Evolutionary conservation across 2,888 invertebrate genomes (phyloP), one percentile per base, ranked within the genome.

Genomic region (Dugesia japonica): DNA sequence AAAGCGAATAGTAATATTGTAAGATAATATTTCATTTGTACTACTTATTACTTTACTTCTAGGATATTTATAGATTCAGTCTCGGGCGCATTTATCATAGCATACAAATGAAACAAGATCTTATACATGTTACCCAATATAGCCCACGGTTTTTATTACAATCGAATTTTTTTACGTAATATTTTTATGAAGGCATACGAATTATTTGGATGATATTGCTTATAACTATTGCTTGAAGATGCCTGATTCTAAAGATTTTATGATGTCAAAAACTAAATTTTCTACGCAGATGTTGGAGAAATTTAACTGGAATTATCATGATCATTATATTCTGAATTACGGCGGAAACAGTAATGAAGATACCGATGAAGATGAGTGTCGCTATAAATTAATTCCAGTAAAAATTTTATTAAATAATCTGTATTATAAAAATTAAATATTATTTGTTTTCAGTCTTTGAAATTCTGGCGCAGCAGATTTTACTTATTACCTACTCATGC

Each of bases 281-380:
- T 90, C 90, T 0, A 92, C 93, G 0, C 94, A 95, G 85, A 92
- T 92, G 82, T 86, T 94, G 76, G 95, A 95, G 85, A 92, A 91
- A 81, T 95, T 91, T 83, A 94, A 92, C 86, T 97, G 95, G 95
- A 95, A 94, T 85, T 92, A 93, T 83, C 88, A 95, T 86, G 95
- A 97, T 86, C 92, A 94, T 84, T 95, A 94, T 83, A 92, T 95
- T 79, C 94, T 94, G 82, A 92, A 92, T 0, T 87, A 92, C 78
- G 94, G 94, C 0, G 56, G 56, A 56, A 56, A 56, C n/a, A 56
- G 4, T n/a, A 56, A 56, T 56, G 56, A 56, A 56, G 17, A n/a
- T n/a, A 20, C 56, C n/a, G 31, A 31, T 13, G n/a, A n/a, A n/a
- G 93, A 94, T 83, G 91, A 91, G 0, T 93, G 93, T 83, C 82